phyloP scores from a whole-genome alignment of 1,140 invertebrate genomes.

The Drosophila melanogaster region Release_6_plus_ISO1_MT NC_004354.4:22707001-22707500 shows the following conservation, averaged over 20 bases:
- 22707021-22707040: too few relatives aligned
- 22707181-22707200: slow-evolving; percentile 74
- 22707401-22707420: slow-evolving; percentile 83
- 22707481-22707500: too few relatives aligned
- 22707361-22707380: slow-evolving; percentile 80
- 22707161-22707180: slow-evolving; percentile 77
- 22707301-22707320: not conserved
- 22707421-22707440: slow-evolving; percentile 43
- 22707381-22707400: slow-evolving; percentile 82
- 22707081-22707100: not conserved
- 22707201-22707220: slow-evolving; percentile 77
- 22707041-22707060: slow-evolving; percentile 44
- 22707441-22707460: slow-evolving; percentile 51
- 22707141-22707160: slow-evolving; percentile 57
- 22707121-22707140: slow-evolving; percentile 29
- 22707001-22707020: not conserved
- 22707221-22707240: slow-evolving; percentile 63
- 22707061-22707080: slow-evolving; percentile 38
- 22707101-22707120: not conserved
- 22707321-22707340: slow-evolving; percentile 53
- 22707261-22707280: slow-evolving; percentile 78
- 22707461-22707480: too few relatives aligned
- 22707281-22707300: slow-evolving; percentile 71
- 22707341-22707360: slow-evolving; percentile 68
- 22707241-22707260: slow-evolving; percentile 80